Evolutionary conservation across 1,140 invertebrate genomes (phyloP), one percentile per base, ranked within the genome.

Genomic region (Bombus polaris): DNA sequence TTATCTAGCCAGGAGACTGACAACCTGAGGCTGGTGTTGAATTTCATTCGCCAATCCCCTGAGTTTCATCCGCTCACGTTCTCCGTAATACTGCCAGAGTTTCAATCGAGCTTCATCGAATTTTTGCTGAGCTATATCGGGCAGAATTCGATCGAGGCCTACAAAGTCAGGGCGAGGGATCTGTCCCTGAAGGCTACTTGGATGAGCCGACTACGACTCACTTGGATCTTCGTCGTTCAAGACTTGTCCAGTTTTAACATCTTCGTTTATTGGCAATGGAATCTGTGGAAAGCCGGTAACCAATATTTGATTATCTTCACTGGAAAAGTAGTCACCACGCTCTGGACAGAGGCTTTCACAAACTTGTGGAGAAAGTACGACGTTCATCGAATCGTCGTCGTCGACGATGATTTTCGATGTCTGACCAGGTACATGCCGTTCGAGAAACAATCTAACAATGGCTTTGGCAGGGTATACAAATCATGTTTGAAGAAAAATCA

Each of bases 401-500:
- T 89, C 1, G 37, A 71, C 0, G 91, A 93, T 13, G 10, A 84
- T 15, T 93, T 92, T 65, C 28, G 77, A 0, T 92, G 86, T 42
- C 35, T 91, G 1, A 81, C 88, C 32, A 87, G 47, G 28, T 93
- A 93, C 47, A 35, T 71, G 22, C 93, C 92, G 0, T 92, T 93
- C 35, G 72, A 87, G 15, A 66, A 65, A 53, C 47, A 0, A 1
- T 70, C 4, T 0, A 53, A 66, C 37, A 37, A 72, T 1, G 75
- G 85, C 12, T 93, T 89, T 42, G 93, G 91, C 0, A 68, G 39
- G 4, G 42, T 91, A 1, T 47, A 59, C 15, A 87, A 68, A 22
- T 5, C 76, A 15, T 89, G 88, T 13, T 39, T 81, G 22, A 39
- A n/a, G 28, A 39, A 35, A 32, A 37, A 32, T 6, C 25, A 22